A percentile compares a stretch with the other conserved stretches of the same genome.
These are phyloP conservation scores for Iguana delicatissima DNA, from an alignment of 2,797 vertebrate species.

Conservation along the genomic window DNA sequence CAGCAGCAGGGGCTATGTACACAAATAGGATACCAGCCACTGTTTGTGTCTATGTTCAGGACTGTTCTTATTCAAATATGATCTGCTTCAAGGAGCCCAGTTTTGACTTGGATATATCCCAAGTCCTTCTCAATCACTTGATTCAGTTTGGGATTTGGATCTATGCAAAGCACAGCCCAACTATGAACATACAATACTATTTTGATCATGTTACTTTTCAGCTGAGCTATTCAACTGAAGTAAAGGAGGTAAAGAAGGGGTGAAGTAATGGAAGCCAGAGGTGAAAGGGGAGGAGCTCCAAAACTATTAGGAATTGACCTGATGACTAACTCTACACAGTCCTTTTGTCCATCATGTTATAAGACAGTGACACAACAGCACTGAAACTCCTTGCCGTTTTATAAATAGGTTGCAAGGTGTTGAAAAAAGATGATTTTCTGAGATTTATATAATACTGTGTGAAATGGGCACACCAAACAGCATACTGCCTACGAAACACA, in stretches of 20 bases:
- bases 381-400: not conserved
- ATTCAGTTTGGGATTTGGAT: not conserved
- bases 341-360: not conserved
- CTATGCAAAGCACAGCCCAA: not conserved
- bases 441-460: constrained; percentile 4
- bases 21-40: too few species aligned
- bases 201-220: constrained; percentile 3
- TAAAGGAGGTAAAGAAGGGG: not conserved
- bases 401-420: constrained; percentile 18
- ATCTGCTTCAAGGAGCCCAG: not conserved
- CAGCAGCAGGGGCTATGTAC: too few species aligned
- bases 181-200: not conserved
- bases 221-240: not conserved
- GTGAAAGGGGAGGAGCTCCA: not conserved
- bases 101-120: not conserved
- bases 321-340: not conserved
- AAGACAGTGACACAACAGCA: not conserved
- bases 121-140: not conserved
- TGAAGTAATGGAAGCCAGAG: not conserved
- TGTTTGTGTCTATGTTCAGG: not conserved
- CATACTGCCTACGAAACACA: not conserved
- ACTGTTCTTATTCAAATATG: not conserved
- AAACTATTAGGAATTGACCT: not conserved
- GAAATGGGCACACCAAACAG: not conserved
- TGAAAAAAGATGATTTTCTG: not conserved